Evolutionary conservation across 2,797 vertebrate species (phyloP).

Genomic region (Alfaro cultratus): DNA sequence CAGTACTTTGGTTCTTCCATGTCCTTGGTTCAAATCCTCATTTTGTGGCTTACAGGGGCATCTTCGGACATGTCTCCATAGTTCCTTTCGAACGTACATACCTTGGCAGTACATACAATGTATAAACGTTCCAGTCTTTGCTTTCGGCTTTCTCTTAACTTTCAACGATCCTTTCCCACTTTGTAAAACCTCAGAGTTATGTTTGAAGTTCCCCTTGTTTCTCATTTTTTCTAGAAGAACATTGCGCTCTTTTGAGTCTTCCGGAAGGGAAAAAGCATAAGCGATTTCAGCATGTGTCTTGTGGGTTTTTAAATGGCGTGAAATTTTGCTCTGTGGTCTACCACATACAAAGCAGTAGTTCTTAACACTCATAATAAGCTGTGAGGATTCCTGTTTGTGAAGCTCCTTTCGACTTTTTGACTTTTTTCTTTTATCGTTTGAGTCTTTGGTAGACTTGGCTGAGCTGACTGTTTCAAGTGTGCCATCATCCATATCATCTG

Average conservation of each 20-base stretch:
- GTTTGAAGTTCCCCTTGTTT: constrained; percentile 18
- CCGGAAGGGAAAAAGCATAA: constrained; percentile 10
- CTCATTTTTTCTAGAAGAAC: constrained; percentile 12
- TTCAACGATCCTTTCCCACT: constrained; percentile 1
- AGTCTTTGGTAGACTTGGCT: no score
- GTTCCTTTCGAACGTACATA: constrained; percentile 28
- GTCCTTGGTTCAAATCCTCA: constrained; percentile 10
- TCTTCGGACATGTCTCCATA: constrained; percentile 32
- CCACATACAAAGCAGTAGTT: neutral
- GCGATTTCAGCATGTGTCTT: constrained; percentile 3
- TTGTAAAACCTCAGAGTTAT: constrained; percentile 9
- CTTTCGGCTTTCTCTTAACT: constrained; percentile 19
- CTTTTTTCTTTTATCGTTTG: neutral
- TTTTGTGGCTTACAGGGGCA: constrained; percentile 22
- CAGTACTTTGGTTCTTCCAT: constrained; percentile 19
- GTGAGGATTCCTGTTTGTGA: neutral
- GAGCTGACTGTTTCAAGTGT: neutral
- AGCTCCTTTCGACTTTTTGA: no score
- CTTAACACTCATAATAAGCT: neutral
- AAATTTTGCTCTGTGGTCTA: constrained; percentile 6
- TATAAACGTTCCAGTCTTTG: constrained; percentile 26
- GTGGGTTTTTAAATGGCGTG: neutral
- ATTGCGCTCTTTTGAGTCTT: neutral
- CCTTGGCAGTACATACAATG: constrained; percentile 55
- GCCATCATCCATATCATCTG: neutral